Evolutionary conservation across 2,113 vertebrate genomes (phyloP), one percentile per base, ranked within the genome.

Genomic region (Channa argus): DNA sequence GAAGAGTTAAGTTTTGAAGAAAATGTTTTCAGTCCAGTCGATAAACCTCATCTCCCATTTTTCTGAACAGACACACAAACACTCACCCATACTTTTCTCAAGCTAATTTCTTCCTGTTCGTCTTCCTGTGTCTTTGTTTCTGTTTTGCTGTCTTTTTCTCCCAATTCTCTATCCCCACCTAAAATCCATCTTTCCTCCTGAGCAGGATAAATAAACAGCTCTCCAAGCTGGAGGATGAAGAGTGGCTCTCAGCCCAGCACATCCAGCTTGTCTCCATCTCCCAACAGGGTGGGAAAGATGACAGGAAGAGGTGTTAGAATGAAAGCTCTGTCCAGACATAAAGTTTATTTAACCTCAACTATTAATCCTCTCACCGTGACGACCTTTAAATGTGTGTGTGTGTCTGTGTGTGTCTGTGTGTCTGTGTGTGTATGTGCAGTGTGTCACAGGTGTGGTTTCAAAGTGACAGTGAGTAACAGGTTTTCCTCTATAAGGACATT

Each of bases 201-300:
- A 52, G 71, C 82, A 85, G 77, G 85, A 83, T 79, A 92, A 88
- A 92, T 90, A 92, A 92, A 92, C 89, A 84, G 77, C 13, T 54
- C 64, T 80, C 69, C 63, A 58, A 39, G 34, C 63, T 75, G 88
- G 82, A 56, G 43, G 68, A 77, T 66, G 78, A 65, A 53, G 68
- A 67, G 74, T 67, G 78, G 69, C 71, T 74, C 86, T 67, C 10
- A 4, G 68, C 84, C 71, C 79, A 53, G 65, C 1, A 65, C 12
- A 46, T 88, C 84, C 90, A 90, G 88, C 90, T 88, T 71, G 87
- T 70, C 77, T 87, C 66, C 79, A 52, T 91, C 84, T 82, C 76
- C 65, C 61, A 3, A 67, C 85, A 80, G 76, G 77, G 53, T 64
- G 74, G 82, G 70, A 78, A 65, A 72, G 68, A 81, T 71, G 85